These are phyloP conservation scores for Labia minor DNA, from an alignment of 2,888 invertebrate genomes.

Conservation along the genomic window DNA sequence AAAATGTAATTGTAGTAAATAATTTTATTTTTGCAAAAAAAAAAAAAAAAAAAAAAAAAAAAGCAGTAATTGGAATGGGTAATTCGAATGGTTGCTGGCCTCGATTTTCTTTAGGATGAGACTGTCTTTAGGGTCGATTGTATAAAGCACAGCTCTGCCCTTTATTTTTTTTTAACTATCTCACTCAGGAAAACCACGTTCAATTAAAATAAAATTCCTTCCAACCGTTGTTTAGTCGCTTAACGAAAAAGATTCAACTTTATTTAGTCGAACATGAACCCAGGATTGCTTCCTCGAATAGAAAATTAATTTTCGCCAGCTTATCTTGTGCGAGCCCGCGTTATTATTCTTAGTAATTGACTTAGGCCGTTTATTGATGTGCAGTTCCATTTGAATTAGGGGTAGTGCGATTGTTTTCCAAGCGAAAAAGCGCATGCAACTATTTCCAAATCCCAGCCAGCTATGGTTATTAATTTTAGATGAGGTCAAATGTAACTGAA, in stretches of 20 bases:
- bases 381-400: background rate
- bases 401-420: background rate
- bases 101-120: no score
- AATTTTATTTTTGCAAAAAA: no score
- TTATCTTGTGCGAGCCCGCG: background rate
- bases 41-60: no score
- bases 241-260: background rate
- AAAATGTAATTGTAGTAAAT: no score
- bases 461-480: conserved; percentile 5
- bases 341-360: conserved; percentile 1
- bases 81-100: no score
- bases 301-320: background rate
- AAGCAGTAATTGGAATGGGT: no score
- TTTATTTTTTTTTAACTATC: no score
- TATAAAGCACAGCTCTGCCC: no score
- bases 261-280: background rate
- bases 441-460: background rate
- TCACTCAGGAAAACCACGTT: background rate
- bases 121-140: background rate
- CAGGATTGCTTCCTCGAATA: background rate
- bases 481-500: background rate
- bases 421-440: background rate
- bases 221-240: background rate
- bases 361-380: background rate
- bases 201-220: conserved; percentile 13